Evolutionary conservation across 2,113 vertebrate species (phyloP), one percentile per base, ranked within the genome.

Genomic region (Macrotus californicus): DNA sequence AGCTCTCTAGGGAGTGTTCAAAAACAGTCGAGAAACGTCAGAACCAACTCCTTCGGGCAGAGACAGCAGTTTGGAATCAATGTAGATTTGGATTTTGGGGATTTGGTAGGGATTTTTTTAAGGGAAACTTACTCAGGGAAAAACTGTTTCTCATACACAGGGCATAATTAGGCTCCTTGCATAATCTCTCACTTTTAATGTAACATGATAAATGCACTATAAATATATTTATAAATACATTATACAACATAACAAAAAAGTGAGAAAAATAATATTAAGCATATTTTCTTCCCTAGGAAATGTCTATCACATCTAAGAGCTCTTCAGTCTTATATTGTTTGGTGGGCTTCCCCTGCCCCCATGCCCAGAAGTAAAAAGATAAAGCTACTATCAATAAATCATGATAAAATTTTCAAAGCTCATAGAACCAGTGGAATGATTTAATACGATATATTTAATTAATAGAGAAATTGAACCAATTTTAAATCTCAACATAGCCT

Each of bases 401-500:
- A 2, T 82, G 39, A 76, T 85, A 67, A 92, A 93, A 79, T 72
- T 50, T 92, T 77, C 50, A 79, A 96, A 90, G 39, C 50, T 46
- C 59, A 77, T 64, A 87, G 48, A 96, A 67, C 34, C 46, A 95
- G n/a, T 81, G 2, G 2, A 93, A 39, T 66, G 21, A 73, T 81
- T 88, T 59, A 72, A 21, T 87, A 61, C 72, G 52, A 72, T 56
- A 82, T 50, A 59, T 92, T 96, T 15, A 4, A 66, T 48, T 93
- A 69, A 69, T 85, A 64, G 31, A 72, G 36, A 94, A 87, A 87
- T n/a, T 14, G 7, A 26, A 77, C 46, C 46, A 77, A 87, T 73
- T 98, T 81, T 34, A 86, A 93, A 91, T 89, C 93, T 97, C 80
- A 96, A 13, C 46, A 64, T 39, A 18, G 0, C 43, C 39, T 97